Base-by-base conservation (phyloP, 2,113 vertebrate genomes). In the Gila orcuttii region DNA sequence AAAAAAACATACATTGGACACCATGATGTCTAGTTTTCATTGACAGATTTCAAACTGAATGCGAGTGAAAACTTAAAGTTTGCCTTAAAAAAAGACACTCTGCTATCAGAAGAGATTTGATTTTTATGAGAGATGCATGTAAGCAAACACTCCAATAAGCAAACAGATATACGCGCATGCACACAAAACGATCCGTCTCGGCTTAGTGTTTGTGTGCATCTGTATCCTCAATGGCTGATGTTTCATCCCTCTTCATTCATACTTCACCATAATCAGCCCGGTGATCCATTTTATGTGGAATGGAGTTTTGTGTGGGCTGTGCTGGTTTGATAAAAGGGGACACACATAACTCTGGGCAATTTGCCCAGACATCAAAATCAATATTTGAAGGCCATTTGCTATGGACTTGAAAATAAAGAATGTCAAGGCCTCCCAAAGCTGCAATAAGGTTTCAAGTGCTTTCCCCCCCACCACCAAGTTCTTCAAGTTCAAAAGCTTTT, bases 341-440 rank as follows among this genome's bases (percentile, higher is more conserved):
- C 87, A 90, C 93, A 93, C 91, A 91, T 93, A 92, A 92, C 90
- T 69, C 75, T 45, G 90, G 87, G 92, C 90, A 93, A 92, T 92
- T 85, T 88, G 88, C 87, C 88, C 86, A 89, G 93, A 93, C 92
- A 93, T 91, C 88, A 88, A 89, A 90, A 93, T 94, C 92, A 91
- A 94, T 93, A 93, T 88, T 85, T 82, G 89, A 92, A 90, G 92
- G 92, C 92, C 92, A 83, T n/a, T 45, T 81, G 79, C 55, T 28
- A 62, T 81, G 33, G 79, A 60, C 85, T 92, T 89, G 90, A 90
- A 93, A 92, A 91, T 91, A 92, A 93, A 91, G 92, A 90, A 93
- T 92, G 83, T 89, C 81, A 55, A 89, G 90, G 90, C 59, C 85
- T 47, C 55, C 77, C 77, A n/a, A 79, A 79, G 55, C 52, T 79